Base-by-base conservation (phyloP, 2,113 vertebrate species). In the Chascanopsetta lugubris region DNA sequence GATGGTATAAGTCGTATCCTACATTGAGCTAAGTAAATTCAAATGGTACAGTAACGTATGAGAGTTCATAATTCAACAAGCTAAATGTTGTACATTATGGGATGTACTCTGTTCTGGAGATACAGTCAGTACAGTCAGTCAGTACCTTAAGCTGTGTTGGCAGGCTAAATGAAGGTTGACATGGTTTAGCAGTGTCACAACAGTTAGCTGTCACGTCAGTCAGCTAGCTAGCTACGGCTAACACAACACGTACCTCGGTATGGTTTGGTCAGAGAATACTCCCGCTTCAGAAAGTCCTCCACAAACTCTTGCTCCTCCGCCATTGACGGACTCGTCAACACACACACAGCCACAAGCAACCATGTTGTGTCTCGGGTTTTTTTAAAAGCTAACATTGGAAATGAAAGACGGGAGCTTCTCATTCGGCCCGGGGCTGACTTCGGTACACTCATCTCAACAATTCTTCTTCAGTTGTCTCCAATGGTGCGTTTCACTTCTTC, bases 251-350 rank as follows among this genome's bases (percentile, higher is more conserved):
- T 34, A 97, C 96, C 95, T 66, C 94, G 94, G 82, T 98, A 98
- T 0, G 96, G 96, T 47, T 96, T 97, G 17, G 84, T 90, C 54
- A 98, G 87, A 34, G 95, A 96, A 64, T 96, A 95, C 72, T 98
- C 96, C 60, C 95, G 90, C 80, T 98, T 98, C 58, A 97, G 79
- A 84, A 97, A 95, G 30, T 97, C 95, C 43, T 95, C 94, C 38
- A 88, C 82, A 42, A 95, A 93, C 30, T 94, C 86, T 32, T 72
- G 67, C 21, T 90, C 74, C 59, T 92, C 77, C 18, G 87, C 85
- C 75, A 79, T 32, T 59, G 80, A 53, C 64, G 26, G 61, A 38
- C 66, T 48, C 10, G 17, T 42, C 36, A 77, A 36, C 20, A 86
- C 0, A 51, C 90, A 65, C 1, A 84, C 25, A 5, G 87, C 18